phyloP scores from a whole-genome alignment of 2,888 invertebrate genomes.

The Dendrolimus pini region DNA sequence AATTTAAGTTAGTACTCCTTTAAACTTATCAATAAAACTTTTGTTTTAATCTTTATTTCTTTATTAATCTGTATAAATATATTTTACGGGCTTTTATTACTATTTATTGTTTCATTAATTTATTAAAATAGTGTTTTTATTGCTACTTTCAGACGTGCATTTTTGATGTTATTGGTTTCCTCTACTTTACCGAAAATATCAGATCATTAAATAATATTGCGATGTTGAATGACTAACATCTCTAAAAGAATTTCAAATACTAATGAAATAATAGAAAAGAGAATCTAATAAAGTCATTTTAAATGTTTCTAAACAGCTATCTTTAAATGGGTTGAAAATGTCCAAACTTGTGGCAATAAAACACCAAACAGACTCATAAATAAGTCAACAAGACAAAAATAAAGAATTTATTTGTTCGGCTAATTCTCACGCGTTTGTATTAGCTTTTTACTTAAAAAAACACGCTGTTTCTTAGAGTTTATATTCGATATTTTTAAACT shows the following conservation, averaged over 20 bases:
- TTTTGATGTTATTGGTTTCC: too few species aligned
- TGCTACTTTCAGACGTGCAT: too few species aligned
- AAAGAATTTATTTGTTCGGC: not conserved
- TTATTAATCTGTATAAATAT: too few species aligned
- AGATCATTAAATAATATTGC: not conserved
- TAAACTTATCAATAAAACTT: too few species aligned
- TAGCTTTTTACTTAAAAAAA: not conserved
- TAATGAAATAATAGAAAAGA: not conserved
- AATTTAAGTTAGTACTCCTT: conserved; percentile 11
- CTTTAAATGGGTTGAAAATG: not conserved
- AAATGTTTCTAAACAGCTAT: not conserved
- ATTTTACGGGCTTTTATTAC: too few species aligned
- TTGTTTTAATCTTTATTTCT: too few species aligned
- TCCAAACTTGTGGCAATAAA: conserved; percentile 4
- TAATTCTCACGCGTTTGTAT: not conserved
- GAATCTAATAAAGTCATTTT: not conserved
- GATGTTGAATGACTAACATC: not conserved
- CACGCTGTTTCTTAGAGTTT: too few species aligned
- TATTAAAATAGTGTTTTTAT: too few species aligned
- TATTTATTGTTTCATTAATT: too few species aligned
- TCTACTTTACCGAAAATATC: too few species aligned
- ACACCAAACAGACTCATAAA: conserved; percentile 4
- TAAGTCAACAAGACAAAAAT: conserved; percentile 5
- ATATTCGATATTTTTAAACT: too few species aligned
- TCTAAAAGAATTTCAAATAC: not conserved